Evolutionary conservation across 2,113 vertebrate genomes (phyloP).

Genomic region (Oncorhynchus tshawytscha): DNA sequence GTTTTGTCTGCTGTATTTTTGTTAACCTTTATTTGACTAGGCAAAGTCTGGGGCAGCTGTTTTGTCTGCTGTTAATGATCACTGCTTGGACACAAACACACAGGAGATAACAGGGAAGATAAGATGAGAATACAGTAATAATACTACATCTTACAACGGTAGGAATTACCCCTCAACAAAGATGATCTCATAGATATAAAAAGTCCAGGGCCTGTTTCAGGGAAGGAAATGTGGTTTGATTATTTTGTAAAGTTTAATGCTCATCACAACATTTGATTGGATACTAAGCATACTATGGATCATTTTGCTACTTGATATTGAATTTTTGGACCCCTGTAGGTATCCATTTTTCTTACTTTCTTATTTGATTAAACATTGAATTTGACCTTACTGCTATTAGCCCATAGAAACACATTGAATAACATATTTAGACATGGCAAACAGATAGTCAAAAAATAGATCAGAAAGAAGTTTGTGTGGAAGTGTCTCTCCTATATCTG

Average conservation of each 20-base stretch:
- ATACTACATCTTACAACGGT: neutral
- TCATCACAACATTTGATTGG: neutral
- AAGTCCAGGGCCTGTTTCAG: conserved; percentile 22
- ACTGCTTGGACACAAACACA: neutral
- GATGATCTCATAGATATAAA: neutral
- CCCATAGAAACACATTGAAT: too few species aligned
- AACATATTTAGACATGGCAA: too few species aligned
- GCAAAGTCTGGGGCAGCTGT: neutral
- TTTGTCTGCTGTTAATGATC: neutral
- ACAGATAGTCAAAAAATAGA: too few species aligned
- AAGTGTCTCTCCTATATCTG: too few species aligned
- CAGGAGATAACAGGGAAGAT: neutral
- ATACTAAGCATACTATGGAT: too few species aligned
- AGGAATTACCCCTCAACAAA: neutral
- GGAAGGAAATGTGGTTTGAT: conserved; percentile 26
- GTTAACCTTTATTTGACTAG: too few species aligned
- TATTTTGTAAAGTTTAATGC: neutral
- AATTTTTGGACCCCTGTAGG: too few species aligned
- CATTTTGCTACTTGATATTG: too few species aligned
- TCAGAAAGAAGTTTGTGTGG: too few species aligned
- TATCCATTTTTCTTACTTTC: too few species aligned
- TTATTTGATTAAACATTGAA: too few species aligned
- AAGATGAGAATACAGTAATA: neutral
- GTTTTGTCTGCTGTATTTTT: neutral
- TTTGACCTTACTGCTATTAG: too few species aligned